These are phyloP conservation scores for Decapterus maruadsi DNA, from an alignment of 2,797 vertebrate genomes.

Conservation along the genomic window DNA sequence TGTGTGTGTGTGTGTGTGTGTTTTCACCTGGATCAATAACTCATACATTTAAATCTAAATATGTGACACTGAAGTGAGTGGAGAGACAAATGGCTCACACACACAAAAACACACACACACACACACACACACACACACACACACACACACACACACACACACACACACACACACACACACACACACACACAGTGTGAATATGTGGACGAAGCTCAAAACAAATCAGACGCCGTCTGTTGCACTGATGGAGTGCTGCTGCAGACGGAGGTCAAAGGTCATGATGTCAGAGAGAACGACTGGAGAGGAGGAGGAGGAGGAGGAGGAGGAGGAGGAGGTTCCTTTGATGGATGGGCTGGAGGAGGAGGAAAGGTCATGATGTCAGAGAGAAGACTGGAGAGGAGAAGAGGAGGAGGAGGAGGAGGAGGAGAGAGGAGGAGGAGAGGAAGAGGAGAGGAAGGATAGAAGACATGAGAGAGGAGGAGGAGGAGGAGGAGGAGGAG, in stretches of 20 bases:
- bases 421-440: too few species aligned
- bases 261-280: slow-evolving; percentile 52
- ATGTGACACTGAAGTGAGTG: slow-evolving; percentile 51
- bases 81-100: slow-evolving; percentile 51
- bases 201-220: slow-evolving; percentile 50
- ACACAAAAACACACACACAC: not conserved
- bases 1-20: slow-evolving; percentile 3
- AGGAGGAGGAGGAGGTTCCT: not conserved
- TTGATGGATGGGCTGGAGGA: not conserved
- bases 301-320: not conserved
- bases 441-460: too few species aligned
- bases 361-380: not conserved
- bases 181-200: not conserved
- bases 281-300: slow-evolving; percentile 43
- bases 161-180: slow-evolving; percentile 21
- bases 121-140: not conserved
- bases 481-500: too few species aligned
- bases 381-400: not conserved
- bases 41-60: slow-evolving; percentile 74
- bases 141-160: slow-evolving; percentile 7
- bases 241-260: slow-evolving; percentile 50
- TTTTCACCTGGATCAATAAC: slow-evolving; percentile 60
- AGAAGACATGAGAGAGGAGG: too few species aligned
- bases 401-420: too few species aligned
- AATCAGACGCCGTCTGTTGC: slow-evolving; percentile 45